phyloP scores from a whole-genome alignment of 2,113 vertebrate genomes.

The Psephotus haematonotus region DNA sequence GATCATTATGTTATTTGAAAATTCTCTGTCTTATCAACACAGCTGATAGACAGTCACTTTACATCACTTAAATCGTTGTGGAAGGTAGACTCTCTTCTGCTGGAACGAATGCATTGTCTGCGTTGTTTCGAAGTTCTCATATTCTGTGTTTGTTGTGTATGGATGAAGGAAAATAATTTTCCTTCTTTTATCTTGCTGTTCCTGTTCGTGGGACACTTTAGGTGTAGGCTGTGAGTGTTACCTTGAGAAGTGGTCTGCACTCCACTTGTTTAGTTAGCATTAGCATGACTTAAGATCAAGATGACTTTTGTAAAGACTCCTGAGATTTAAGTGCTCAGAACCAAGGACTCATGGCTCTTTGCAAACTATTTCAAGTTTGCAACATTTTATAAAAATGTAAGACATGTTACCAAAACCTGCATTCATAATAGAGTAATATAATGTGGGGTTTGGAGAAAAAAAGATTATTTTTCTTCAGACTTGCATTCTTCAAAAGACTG shows the following conservation, averaged over 20 bases:
- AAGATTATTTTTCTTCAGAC: not conserved
- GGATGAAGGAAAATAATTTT: not conserved
- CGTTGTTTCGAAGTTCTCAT: not conserved
- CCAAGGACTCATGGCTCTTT: not conserved
- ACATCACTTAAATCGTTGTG: not conserved
- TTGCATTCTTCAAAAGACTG: not conserved
- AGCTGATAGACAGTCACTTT: not conserved
- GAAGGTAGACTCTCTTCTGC: not conserved
- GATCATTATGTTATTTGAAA: not conserved
- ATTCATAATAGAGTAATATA: not conserved
- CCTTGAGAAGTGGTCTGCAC: not conserved
- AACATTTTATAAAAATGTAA: not conserved
- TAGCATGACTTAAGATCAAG: not conserved
- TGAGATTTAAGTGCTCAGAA: not conserved
- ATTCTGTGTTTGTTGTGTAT: not conserved
- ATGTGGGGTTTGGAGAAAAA: rapidly evolving
- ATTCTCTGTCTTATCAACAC: not conserved
- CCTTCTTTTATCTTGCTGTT: not conserved
- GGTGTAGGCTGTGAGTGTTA: not conserved
- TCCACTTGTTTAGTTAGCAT: not conserved
- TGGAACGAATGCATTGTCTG: not conserved
- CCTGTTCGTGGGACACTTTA: not conserved
- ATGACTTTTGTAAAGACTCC: not conserved
- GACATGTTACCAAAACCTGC: not conserved
- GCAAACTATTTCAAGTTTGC: not conserved